Base-by-base conservation (phyloP, 2,113 vertebrate species). In the Pachyramphus minor region DNA sequence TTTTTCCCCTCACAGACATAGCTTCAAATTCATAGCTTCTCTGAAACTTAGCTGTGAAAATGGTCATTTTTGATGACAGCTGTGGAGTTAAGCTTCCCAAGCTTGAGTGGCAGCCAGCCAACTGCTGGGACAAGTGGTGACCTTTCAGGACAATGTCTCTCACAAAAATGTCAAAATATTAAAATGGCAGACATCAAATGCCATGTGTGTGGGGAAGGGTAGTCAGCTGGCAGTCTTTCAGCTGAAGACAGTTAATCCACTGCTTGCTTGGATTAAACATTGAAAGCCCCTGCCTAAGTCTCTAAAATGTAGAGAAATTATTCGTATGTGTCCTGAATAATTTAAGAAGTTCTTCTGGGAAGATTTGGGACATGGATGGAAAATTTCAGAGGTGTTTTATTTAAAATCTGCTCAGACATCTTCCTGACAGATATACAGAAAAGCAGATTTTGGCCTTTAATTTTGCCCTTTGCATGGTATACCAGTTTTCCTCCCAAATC, bases 61-160 rank as follows among this genome's bases (percentile, higher is more conserved):
- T 72, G 78, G 72, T 90, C 28, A 66, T 87, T 94, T 96, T 94
- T 90, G 55, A 35, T 95, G 74, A 86, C 87, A 96, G 83, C 84
- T 91, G 79, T n/a, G 58, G 27, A 66, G 45, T 80, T 93, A 68
- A 91, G 62, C 58, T 96, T 89, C 63, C 64, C 66, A 60, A 75
- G 91, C 75, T 66, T 94, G 87, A 86, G 28, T 89, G 94, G 87
- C 94, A 95, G 66, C 50, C 53, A 90, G 79, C 89, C 89, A 95
- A 63, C 79, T 96, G 91, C 87, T 95, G 82, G 93, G 89, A 73
- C 87, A 95, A 97, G 75, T 85, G 88, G 88, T 96, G 96, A 96
- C 93, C 93, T 97, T 96, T 94, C 68, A 91, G 90, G 90, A 94
- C 84, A 94, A 83, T 56, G 67, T 83, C 50, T 79, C 76, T 93